These are phyloP conservation scores for Ictidomys tridecemlineatus DNA, from an alignment of 2,113 vertebrate genomes.

Conservation along the genomic window DNA sequence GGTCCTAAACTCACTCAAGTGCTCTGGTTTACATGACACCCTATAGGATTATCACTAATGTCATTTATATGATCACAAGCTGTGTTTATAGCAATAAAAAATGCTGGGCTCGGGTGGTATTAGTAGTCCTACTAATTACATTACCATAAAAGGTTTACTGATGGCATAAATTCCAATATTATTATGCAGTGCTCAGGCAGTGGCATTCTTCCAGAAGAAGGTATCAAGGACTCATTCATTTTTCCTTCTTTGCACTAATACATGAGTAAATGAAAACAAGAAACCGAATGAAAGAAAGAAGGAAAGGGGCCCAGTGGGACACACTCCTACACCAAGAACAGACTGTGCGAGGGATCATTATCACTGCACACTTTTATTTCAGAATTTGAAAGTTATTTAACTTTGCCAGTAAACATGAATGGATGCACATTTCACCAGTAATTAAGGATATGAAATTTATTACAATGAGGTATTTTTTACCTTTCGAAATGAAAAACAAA, in stretches of 20 bases:
- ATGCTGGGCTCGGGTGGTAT: conserved; percentile 80
- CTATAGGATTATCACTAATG: conserved; percentile 83
- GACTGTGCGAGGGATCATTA: background rate
- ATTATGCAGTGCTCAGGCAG: conserved; percentile 63
- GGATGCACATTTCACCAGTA: background rate
- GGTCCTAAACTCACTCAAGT: conserved; percentile 66
- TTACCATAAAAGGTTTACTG: conserved; percentile 83
- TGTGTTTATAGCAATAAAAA: conserved; percentile 84
- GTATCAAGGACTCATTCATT: conserved; percentile 30
- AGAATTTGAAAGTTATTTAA: conserved; percentile 26
- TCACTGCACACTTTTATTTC: background rate
- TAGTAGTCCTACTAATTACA: conserved; percentile 86
- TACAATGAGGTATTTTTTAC: conserved; percentile 8
- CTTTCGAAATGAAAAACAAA: background rate
- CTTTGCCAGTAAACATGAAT: background rate
- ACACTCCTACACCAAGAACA: background rate
- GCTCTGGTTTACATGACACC: conserved; percentile 64
- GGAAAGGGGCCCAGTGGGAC: background rate
- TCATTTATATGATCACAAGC: conserved; percentile 84
- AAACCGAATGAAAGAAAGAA: background rate
- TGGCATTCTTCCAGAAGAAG: conserved; percentile 75
- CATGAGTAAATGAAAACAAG: background rate
- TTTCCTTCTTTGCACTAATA: conserved; percentile 57
- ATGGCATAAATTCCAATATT: conserved; percentile 81
- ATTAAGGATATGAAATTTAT: conserved; percentile 57